Conservation (phyloP, 2,113 vertebrate genomes). For the Coregonus clupeaformis region DNA sequence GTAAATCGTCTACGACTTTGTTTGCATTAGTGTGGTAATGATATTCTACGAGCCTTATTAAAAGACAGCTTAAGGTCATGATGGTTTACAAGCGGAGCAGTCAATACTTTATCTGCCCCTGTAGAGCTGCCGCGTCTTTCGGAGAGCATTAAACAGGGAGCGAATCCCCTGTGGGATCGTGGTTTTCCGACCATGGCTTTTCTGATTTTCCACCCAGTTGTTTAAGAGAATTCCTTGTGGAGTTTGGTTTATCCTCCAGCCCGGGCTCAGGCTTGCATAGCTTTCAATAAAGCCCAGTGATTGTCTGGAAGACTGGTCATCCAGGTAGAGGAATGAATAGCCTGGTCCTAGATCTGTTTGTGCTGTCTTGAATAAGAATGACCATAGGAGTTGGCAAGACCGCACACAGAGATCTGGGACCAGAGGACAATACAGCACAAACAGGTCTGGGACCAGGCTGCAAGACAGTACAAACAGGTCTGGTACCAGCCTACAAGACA, state of each 20-base stretch:
- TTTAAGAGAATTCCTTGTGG: too few species aligned
- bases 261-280: conserved; percentile 26
- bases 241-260: too few species aligned
- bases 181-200: too few species aligned
- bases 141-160: conserved; percentile 18
- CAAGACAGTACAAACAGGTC: too few species aligned
- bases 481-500: too few species aligned
- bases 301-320: conserved; percentile 13
- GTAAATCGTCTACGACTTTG: conserved; percentile 2
- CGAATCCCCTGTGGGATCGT: neutral
- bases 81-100: conserved; percentile 55
- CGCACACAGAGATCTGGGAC: too few species aligned
- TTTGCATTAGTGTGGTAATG: conserved; percentile 20
- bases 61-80: conserved; percentile 57
- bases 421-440: too few species aligned
- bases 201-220: too few species aligned
- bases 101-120: conserved; percentile 50
- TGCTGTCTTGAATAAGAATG: too few species aligned
- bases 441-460: too few species aligned
- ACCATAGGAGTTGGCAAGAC: too few species aligned
- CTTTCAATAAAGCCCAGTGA: conserved; percentile 8
- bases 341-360: neutral
- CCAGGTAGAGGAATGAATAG: conserved; percentile 2
- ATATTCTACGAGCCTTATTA: conserved; percentile 17
- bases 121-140: conserved; percentile 16